Conservation (phyloP, 2,888 invertebrate species). For the Drosophila monieri region DNA sequence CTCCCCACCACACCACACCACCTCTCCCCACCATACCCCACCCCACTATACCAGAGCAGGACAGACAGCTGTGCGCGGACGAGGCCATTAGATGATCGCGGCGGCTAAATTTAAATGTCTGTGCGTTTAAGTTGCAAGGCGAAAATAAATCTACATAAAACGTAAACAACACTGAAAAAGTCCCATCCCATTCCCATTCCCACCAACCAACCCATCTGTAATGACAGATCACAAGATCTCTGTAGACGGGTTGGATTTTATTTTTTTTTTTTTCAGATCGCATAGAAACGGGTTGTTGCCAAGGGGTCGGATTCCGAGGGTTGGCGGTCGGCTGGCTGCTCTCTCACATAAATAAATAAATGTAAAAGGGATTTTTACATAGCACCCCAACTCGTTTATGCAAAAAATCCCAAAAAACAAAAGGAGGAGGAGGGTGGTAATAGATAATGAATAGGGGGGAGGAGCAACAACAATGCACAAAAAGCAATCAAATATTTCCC, state of each 20-base stretch:
- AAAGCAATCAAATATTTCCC: not conserved
- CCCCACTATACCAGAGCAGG: no score
- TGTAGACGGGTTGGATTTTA: conserved; percentile 35
- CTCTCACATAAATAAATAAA: conserved; percentile 26
- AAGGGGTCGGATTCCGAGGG: conserved; percentile 31
- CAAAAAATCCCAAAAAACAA: not conserved
- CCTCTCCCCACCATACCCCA: no score
- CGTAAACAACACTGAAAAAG: conserved; percentile 65
- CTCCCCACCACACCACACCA: no score
- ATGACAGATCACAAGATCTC: conserved; percentile 53
- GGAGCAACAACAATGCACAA: no score
- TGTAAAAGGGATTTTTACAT: conserved; percentile 21
- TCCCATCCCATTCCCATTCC: conserved; percentile 9
- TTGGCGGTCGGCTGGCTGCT: conserved; percentile 11
- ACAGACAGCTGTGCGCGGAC: conserved; percentile 29
- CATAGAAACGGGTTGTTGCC: conserved; percentile 26
- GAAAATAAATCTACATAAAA: conserved; percentile 77
- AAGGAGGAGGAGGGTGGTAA: not conserved
- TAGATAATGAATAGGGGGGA: not conserved
- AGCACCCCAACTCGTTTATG: conserved; percentile 19
- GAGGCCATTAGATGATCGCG: conserved; percentile 78
- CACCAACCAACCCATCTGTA: no score
- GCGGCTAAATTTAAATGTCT: conserved; percentile 75
- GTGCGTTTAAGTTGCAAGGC: conserved; percentile 78
- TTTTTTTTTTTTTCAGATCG: not conserved